phyloP scores from a whole-genome alignment of 2,797 vertebrate species.

The Intellagama lesueurii region DNA sequence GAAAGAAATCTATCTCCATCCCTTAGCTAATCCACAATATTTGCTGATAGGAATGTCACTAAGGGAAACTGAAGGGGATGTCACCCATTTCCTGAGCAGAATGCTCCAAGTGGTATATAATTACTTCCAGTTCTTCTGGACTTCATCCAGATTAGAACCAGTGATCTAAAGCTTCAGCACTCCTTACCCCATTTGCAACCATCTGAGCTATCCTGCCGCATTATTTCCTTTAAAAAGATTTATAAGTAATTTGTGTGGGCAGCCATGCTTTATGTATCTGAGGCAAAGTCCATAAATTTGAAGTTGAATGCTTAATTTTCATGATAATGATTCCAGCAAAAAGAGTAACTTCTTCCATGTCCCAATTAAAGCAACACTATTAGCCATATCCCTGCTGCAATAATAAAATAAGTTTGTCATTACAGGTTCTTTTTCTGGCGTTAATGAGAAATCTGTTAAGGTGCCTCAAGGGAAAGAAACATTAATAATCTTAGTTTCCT shows the following conservation, averaged over 20 bases:
- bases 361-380: slow-evolving; percentile 51
- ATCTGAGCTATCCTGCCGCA: slow-evolving; percentile 35
- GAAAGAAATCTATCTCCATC: slow-evolving; percentile 16
- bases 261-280: slow-evolving; percentile 38
- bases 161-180: slow-evolving; percentile 5
- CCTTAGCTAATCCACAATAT: slow-evolving; percentile 16
- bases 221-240: slow-evolving; percentile 34
- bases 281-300: slow-evolving; percentile 43
- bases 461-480: slow-evolving; percentile 55
- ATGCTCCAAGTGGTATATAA: slow-evolving; percentile 10
- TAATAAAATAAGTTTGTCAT: slow-evolving; percentile 51
- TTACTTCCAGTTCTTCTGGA: slow-evolving; percentile 14
- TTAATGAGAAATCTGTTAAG: slow-evolving; percentile 64
- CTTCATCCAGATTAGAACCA: neutral
- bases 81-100: neutral
- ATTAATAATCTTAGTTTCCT: slow-evolving; percentile 57
- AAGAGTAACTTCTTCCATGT: slow-evolving; percentile 39
- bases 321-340: slow-evolving; percentile 39
- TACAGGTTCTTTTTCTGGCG: slow-evolving; percentile 56
- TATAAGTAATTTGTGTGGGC: slow-evolving; percentile 32
- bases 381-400: slow-evolving; percentile 57
- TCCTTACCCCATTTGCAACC: slow-evolving; percentile 9
- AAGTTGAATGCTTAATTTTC: slow-evolving; percentile 50
- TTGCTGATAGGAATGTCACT: neutral
- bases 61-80: neutral